Base-by-base conservation (phyloP, 2,113 vertebrate species). In the Cromileptes altivelis region DNA sequence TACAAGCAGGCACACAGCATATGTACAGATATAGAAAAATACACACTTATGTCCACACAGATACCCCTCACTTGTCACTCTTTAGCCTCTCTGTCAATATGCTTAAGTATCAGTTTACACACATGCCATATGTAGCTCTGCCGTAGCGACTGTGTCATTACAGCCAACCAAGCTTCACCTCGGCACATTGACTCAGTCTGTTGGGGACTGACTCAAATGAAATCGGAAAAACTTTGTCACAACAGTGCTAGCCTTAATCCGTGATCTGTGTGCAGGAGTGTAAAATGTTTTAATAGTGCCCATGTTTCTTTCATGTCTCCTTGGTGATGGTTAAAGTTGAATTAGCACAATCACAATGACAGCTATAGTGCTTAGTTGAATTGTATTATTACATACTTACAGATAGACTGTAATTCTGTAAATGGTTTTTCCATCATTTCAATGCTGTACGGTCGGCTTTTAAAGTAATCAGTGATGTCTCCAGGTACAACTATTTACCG, bases 141-240 rank as follows among this genome's bases (percentile, higher is more conserved):
- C 67, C 21, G 63, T 19, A 21, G 63, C 49, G 67, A 76, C 40
- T 76, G 50, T 63, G 65, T 84, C 45, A 47, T 25, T 81, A 18
- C 45, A 77, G 75, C 63, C 70, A 81, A 23, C 3, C 8, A 77
- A 58, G 81, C 75, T 73, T 82, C 72, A 82, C 70, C 49, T 84
- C 61, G 17, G 68, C 80, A 81, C 73, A 75, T 4, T 70, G 80
- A 81, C 50, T 78, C 84, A 78, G 64, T 58, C 72, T 71, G 73
- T 47, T 58, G 75, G 19, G 63, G 64, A 33, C 33, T 82, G 76
- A 84, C 42, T 74, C 62, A 70, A 77, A 40, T 57, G 50, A 68
- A 76, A 74, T 56, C 47, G 45, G 50, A 64, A 64, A 83, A 47
- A 84, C 71, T 63, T 57, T 52, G 57, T 71, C 78, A 79, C 75